These are phyloP conservation scores for Thymelicus acteon DNA, from an alignment of 2,888 invertebrate genomes.

Conservation along the genomic window DNA sequence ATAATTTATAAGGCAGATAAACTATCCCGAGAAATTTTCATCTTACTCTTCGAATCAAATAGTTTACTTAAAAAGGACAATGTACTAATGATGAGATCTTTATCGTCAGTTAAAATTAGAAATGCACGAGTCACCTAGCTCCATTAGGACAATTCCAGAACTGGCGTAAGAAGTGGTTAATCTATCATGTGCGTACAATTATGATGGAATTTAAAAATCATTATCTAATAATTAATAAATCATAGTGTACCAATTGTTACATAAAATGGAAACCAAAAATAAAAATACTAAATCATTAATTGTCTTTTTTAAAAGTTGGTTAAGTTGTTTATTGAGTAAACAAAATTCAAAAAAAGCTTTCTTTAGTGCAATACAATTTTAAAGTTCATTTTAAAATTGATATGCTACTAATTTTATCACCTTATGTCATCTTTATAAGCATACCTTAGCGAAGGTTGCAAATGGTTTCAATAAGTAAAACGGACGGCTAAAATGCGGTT, in stretches of 20 bases:
- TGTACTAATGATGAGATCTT: conserved; percentile 35
- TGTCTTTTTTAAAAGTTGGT: too few relatives aligned
- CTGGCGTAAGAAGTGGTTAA: too few relatives aligned
- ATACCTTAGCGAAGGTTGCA: background rate
- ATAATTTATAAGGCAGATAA: conserved; percentile 31
- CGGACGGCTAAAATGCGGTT: conserved; percentile 19
- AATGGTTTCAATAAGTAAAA: conserved; percentile 23
- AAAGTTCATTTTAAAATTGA: too few relatives aligned
- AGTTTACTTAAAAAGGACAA: conserved; percentile 23
- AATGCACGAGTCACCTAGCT: background rate
- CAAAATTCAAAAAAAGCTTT: too few relatives aligned
- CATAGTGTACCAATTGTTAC: too few relatives aligned
- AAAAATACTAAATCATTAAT: too few relatives aligned
- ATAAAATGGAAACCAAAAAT: too few relatives aligned
- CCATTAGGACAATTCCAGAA: background rate
- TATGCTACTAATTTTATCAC: background rate
- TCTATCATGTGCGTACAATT: too few relatives aligned
- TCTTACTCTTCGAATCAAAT: conserved; percentile 22
- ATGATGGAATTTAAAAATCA: too few relatives aligned
- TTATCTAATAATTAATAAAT: too few relatives aligned
- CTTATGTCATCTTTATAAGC: background rate
- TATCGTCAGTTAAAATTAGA: conserved; percentile 28
- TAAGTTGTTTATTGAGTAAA: too few relatives aligned
- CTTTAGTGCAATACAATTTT: too few relatives aligned
- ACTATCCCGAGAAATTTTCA: conserved; percentile 19